Conservation (phyloP, 2,888 invertebrate species). For the Macropis europaea region DNA sequence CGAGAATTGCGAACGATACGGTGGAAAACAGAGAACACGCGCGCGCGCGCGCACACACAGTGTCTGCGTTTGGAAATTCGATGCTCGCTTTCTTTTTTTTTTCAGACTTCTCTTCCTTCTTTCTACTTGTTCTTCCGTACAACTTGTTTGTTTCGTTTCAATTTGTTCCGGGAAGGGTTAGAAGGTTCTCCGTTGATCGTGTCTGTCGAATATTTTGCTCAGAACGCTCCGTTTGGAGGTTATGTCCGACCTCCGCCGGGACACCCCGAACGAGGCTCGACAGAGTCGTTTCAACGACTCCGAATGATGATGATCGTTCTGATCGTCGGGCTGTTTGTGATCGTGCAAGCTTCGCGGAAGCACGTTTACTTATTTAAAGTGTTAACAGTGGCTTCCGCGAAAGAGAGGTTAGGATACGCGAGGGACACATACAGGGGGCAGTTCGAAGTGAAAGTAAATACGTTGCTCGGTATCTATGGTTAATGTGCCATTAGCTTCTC, state of each 20-base stretch:
- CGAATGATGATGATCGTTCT: not conserved
- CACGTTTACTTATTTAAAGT: conserved; percentile 9
- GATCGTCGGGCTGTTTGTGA: not conserved
- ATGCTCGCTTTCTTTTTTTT: conserved; percentile 4
- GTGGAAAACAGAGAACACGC: not conserved
- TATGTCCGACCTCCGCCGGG: conserved; percentile 46
- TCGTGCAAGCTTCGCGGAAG: not conserved
- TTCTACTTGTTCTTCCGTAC: not conserved
- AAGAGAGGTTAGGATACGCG: conserved; percentile 42
- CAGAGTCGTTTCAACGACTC: conserved; percentile 23
- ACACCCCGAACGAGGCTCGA: not conserved
- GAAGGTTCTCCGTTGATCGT: not conserved
- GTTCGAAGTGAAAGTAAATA: conserved; percentile 59
- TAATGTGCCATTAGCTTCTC: conserved; percentile 23
- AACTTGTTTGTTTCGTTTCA: not conserved
- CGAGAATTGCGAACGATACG: not conserved
- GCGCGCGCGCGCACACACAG: too few relatives aligned
- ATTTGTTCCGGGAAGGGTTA: too few relatives aligned
- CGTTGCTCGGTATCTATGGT: conserved; percentile 12
- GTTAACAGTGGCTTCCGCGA: conserved; percentile 5
- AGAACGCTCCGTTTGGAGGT: conserved; percentile 33
- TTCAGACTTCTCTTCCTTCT: too few relatives aligned
- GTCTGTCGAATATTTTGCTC: not conserved
- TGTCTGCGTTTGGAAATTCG: not conserved
- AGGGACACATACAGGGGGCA: conserved; percentile 23